A percentile compares a stretch with the other conserved stretches of the same genome.
These are phyloP conservation scores for Sebastiscus albofasciatus DNA, from an alignment of 2,797 vertebrate genomes.

Conservation along the genomic window DNA sequence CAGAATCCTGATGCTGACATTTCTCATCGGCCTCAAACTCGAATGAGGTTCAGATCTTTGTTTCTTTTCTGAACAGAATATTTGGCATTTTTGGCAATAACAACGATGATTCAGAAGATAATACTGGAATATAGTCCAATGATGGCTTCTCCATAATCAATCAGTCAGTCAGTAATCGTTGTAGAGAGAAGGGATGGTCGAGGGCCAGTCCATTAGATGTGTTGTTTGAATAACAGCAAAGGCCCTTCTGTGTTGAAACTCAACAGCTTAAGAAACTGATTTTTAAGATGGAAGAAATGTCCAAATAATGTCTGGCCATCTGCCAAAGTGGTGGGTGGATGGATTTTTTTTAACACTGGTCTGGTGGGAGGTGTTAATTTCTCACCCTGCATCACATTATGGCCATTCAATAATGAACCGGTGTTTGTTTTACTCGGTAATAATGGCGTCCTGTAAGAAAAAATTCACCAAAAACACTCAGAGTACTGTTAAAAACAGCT, in stretches of 20 bases:
- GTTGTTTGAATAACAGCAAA: background rate
- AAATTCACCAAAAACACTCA: background rate
- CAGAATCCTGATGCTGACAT: conserved; percentile 8
- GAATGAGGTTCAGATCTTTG: background rate
- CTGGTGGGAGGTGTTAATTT: conserved; percentile 54
- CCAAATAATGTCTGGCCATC: conserved; percentile 26
- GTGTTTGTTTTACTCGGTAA: background rate
- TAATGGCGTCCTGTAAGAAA: background rate
- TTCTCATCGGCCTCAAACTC: background rate
- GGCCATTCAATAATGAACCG: conserved; percentile 22
- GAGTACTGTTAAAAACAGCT: background rate
- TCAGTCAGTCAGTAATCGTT: background rate
- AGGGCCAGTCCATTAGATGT: background rate
- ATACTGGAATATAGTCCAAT: background rate
- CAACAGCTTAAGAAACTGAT: background rate
- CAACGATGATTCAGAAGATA: background rate
- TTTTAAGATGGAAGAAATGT: conserved; percentile 12
- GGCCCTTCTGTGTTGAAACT: background rate
- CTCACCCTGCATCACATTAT: conserved; percentile 29
- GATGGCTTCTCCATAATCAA: background rate
- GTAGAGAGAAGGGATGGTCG: background rate
- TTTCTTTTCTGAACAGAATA: background rate
- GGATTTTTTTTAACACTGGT: background rate
- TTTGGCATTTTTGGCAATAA: background rate
- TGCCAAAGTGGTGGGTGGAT: conserved; percentile 42